These are phyloP conservation scores for Chloroclysta siterata DNA, from an alignment of 2,888 invertebrate species.

Conservation along the genomic window DNA sequence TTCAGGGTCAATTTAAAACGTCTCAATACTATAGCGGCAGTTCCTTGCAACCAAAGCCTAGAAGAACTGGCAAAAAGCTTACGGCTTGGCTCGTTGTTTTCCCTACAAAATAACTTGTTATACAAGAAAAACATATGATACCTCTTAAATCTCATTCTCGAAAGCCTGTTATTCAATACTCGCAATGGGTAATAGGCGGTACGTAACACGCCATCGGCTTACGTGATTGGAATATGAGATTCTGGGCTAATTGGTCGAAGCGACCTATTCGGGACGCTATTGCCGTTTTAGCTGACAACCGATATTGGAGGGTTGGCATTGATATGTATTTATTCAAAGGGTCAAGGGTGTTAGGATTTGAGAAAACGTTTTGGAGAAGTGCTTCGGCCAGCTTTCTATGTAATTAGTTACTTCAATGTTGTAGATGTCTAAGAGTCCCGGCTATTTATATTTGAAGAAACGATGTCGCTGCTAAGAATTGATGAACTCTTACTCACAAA, in stretches of 20 bases:
- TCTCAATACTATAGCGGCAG: no score
- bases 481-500: no score
- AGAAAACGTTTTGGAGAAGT: conserved; percentile 26
- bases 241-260: conserved; percentile 55
- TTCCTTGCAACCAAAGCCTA: no score
- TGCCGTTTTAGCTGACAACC: conserved; percentile 41
- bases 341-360: conserved; percentile 40
- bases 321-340: conserved; percentile 42
- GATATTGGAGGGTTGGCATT: conserved; percentile 38
- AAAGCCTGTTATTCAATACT: conserved; percentile 59
- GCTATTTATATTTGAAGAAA: neutral
- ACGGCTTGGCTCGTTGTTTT: no score
- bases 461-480: neutral
- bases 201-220: conserved; percentile 57
- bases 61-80: no score
- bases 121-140: conserved; percentile 29
- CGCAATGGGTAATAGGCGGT: conserved; percentile 50
- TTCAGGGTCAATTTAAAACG: no score
- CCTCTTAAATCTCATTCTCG: conserved; percentile 35
- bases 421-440: neutral
- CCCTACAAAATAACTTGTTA: neutral
- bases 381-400: conserved; percentile 22
- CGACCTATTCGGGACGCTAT: conserved; percentile 37
- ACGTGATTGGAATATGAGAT: conserved; percentile 64
- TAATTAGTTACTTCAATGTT: conserved; percentile 10